Conservation (phyloP, 2,113 vertebrate genomes). For the Diglossa brunneiventris region DNA sequence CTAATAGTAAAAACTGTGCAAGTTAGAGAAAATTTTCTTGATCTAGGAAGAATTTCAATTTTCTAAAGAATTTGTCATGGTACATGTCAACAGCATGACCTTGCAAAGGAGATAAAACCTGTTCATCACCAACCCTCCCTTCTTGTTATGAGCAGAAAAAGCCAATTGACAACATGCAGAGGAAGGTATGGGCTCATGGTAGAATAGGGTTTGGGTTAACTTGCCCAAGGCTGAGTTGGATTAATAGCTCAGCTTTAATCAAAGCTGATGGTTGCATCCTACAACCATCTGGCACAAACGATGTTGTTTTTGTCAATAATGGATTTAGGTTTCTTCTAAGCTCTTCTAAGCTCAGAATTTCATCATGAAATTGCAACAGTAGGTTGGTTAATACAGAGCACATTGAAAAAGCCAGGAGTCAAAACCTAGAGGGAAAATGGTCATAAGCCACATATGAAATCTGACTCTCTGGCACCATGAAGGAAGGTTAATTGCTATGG, state of each 20-base stretch:
- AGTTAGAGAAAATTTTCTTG: background rate
- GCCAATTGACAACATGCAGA: background rate
- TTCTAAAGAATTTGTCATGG: background rate
- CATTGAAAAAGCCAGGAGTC: background rate
- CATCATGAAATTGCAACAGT: conserved; percentile 6
- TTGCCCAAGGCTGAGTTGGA: background rate
- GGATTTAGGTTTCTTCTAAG: conserved; percentile 2
- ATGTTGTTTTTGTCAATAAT: background rate
- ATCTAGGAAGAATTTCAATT: background rate
- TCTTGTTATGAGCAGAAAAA: background rate
- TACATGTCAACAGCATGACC: background rate
- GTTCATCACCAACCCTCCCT: background rate
- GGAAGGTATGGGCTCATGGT: background rate
- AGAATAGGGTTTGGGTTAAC: background rate
- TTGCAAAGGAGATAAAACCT: background rate
- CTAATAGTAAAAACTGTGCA: background rate
- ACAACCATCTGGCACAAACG: background rate
- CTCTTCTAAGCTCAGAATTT: conserved; percentile 1
- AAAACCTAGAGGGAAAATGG: conserved; percentile 4
- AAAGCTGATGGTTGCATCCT: background rate
- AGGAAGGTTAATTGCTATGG: background rate
- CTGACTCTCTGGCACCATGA: background rate
- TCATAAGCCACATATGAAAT: background rate
- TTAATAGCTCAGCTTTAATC: background rate
- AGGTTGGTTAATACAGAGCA: background rate